Evolutionary conservation across 2,797 vertebrate genomes (phyloP).

Genomic region (Gymnodraco acuticeps): DNA sequence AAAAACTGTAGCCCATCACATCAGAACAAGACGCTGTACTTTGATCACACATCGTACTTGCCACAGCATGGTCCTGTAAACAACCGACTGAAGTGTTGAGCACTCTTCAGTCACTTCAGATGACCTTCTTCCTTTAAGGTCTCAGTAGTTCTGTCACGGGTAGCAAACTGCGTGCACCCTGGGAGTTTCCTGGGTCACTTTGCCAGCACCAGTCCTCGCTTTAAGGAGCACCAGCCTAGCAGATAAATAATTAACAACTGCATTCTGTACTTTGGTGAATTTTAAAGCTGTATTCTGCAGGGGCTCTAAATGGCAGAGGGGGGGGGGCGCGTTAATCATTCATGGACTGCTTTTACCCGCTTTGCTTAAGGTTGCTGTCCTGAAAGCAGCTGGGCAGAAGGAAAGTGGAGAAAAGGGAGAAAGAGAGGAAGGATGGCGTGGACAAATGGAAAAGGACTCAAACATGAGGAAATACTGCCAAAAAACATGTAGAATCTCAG

Average conservation of each 20-base stretch:
- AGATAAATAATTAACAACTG: conserved; percentile 85
- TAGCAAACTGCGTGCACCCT: conserved; percentile 53
- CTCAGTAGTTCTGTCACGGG: conserved; percentile 60
- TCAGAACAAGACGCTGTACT: conserved; percentile 21
- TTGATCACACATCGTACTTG: conserved; percentile 5
- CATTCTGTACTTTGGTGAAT: conserved; percentile 86
- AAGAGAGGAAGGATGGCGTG: conserved; percentile 12
- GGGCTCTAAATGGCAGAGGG: conserved; percentile 83
- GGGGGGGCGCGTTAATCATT: conserved; percentile 82
- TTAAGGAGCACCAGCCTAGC: conserved; percentile 61
- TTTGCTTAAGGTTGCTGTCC: conserved; percentile 82
- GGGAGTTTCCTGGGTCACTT: conserved; percentile 73
- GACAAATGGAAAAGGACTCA: conserved; percentile 16
- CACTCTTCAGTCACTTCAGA: conserved; percentile 17
- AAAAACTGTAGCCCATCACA: conserved; percentile 20
- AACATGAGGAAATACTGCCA: background rate
- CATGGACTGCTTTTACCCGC: conserved; percentile 83
- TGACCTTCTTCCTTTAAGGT: conserved; percentile 23
- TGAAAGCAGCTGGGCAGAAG: conserved; percentile 58
- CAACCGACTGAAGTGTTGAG: conserved; percentile 12
- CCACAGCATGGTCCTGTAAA: background rate
- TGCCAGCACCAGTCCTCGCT: conserved; percentile 64
- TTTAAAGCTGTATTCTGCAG: conserved; percentile 84
- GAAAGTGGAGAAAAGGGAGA: conserved; percentile 33
- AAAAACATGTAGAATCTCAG: conserved; percentile 17